Percentiles rank a stretch among this genome's conserved stretches.
These are phyloP conservation scores for Conger conger DNA, from an alignment of 2,113 vertebrate genomes.

Conservation along the genomic window DNA sequence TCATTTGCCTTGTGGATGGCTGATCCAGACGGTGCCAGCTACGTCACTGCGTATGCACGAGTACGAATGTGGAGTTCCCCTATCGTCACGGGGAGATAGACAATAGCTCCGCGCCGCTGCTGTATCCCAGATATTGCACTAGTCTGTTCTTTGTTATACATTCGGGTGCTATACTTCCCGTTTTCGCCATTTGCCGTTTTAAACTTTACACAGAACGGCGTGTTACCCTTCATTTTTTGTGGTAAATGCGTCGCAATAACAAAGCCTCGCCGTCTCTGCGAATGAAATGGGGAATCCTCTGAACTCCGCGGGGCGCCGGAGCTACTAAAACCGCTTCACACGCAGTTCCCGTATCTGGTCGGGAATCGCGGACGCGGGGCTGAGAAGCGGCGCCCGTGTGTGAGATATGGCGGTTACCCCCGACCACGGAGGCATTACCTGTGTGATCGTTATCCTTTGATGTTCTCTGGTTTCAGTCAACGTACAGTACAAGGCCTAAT, in stretches of 20 bases:
- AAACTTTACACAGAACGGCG: not conserved
- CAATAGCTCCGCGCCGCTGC: conserved; percentile 2
- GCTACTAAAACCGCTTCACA: conserved; percentile 35
- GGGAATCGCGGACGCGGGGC: conserved; percentile 42
- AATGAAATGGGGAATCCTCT: conserved; percentile 27
- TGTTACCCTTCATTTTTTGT: conserved; percentile 7
- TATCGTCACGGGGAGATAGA: conserved; percentile 35
- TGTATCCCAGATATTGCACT: not conserved
- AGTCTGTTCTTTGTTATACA: not conserved
- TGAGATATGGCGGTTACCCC: conserved; percentile 35
- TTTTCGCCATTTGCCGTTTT: not conserved
- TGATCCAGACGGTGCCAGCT: conserved; percentile 34
- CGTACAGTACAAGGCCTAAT: not conserved
- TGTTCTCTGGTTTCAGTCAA: not conserved
- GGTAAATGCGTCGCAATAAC: not conserved
- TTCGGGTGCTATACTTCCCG: not conserved
- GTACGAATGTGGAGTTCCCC: conserved; percentile 53
- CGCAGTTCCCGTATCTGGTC: conserved; percentile 69
- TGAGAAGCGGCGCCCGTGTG: conserved; percentile 24
- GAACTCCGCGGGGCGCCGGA: conserved; percentile 32
- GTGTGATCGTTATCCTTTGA: not conserved
- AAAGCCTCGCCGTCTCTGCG: not conserved
- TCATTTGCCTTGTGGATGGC: conserved; percentile 22
- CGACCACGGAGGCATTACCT: not conserved
- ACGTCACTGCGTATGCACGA: conserved; percentile 46